A percentile compares a stretch with the other conserved stretches of the same genome.
These are phyloP conservation scores for Chloebia gouldiae DNA, from an alignment of 2,113 vertebrate species.

Conservation along the genomic window DNA sequence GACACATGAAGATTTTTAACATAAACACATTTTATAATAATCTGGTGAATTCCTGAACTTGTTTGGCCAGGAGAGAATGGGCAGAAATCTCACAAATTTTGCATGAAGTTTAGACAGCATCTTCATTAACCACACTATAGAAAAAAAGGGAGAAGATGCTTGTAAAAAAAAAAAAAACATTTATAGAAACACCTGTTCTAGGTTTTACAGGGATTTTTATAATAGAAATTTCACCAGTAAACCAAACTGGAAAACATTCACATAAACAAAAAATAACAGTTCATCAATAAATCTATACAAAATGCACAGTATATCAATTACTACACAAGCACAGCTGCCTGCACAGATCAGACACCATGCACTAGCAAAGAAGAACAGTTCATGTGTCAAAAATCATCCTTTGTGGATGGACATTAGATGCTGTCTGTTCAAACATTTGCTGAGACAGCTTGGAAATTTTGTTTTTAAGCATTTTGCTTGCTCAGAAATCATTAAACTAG, in stretches of 20 bases:
- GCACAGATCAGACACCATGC: neutral
- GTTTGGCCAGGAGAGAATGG: neutral
- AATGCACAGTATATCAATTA: neutral
- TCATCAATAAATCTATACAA: neutral
- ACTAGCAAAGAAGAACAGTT: neutral
- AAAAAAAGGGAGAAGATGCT: neutral
- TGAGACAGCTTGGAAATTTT: neutral
- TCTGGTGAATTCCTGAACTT: neutral
- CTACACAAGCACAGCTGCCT: neutral
- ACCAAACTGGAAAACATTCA: neutral
- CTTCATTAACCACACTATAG: neutral
- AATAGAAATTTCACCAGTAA: neutral
- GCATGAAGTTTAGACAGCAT: neutral
- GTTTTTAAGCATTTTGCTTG: neutral
- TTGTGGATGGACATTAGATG: neutral
- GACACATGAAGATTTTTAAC: neutral
- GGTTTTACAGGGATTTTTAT: neutral
- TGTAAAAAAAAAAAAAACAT: neutral
- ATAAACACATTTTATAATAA: neutral
- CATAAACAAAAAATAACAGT: neutral
- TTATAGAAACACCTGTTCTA: neutral
- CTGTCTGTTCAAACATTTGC: neutral
- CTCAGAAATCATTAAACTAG: neutral
- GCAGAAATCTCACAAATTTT: neutral
- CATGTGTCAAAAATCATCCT: neutral